Evolutionary conservation across 2,888 invertebrate species (phyloP).

Genomic region (Xylota segnis): DNA sequence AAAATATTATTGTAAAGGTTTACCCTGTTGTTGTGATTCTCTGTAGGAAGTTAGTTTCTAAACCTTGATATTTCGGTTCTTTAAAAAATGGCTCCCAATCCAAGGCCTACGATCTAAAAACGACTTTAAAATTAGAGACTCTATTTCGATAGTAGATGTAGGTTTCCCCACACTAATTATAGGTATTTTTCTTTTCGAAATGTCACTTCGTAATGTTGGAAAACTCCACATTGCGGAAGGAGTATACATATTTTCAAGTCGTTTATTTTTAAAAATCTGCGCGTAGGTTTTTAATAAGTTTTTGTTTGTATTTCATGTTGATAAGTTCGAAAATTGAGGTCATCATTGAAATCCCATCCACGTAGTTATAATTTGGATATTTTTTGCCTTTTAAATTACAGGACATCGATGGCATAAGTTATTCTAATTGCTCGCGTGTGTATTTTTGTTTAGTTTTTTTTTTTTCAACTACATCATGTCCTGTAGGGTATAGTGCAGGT

Average conservation of each 20-base stretch:
- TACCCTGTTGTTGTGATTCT: too few species aligned
- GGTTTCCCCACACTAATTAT: too few species aligned
- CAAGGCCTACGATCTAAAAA: too few species aligned
- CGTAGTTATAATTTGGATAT: conserved; percentile 7
- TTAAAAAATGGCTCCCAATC: too few species aligned
- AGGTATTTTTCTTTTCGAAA: neutral
- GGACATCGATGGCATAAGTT: conserved; percentile 10
- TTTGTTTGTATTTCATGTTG: conserved; percentile 18
- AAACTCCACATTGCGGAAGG: neutral
- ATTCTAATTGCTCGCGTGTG: conserved; percentile 52
- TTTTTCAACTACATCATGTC: neutral
- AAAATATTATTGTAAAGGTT: too few species aligned
- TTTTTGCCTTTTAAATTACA: conserved; percentile 22
- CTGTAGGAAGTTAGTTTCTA: too few species aligned
- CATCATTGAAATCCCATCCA: neutral
- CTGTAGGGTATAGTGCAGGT: neutral
- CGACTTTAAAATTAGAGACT: too few species aligned
- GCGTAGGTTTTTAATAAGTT: conserved; percentile 11
- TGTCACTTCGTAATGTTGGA: neutral
- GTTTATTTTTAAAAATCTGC: conserved; percentile 13
- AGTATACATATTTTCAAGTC: too few species aligned
- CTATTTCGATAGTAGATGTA: too few species aligned
- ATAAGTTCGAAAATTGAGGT: conserved; percentile 3
- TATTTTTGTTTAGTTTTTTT: conserved; percentile 10
- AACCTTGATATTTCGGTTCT: too few species aligned